phyloP scores from a whole-genome alignment of 2,888 invertebrate genomes.

The Ramazzottius varieornatus region DNA sequence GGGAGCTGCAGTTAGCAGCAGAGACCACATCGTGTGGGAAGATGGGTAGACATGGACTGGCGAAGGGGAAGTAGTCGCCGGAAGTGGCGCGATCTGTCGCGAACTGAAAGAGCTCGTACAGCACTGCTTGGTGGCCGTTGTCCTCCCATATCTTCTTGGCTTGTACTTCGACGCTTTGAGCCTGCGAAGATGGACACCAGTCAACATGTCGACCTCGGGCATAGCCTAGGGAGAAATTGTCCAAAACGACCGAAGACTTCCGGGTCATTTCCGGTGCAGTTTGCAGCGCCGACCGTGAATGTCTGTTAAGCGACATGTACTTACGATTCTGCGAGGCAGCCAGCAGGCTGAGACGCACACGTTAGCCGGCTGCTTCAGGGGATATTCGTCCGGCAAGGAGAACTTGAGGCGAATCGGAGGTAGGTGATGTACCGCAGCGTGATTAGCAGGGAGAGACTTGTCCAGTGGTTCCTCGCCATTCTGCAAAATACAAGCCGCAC shows the following conservation, averaged over 20 bases:
- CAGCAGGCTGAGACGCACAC: background rate
- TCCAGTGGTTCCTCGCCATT: too few relatives aligned
- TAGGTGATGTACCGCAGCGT: too few relatives aligned
- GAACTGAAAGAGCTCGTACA: constrained; percentile 6
- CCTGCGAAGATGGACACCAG: too few relatives aligned
- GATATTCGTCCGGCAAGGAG: background rate
- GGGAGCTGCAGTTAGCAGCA: background rate
- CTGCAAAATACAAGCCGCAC: too few relatives aligned
- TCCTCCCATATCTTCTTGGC: background rate
- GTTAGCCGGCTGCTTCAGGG: background rate
- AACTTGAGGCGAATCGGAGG: background rate
- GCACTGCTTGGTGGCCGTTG: background rate
- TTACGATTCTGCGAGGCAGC: background rate
- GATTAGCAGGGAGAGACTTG: too few relatives aligned
- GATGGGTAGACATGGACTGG: constrained; percentile 83
- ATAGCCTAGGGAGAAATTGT: too few relatives aligned
- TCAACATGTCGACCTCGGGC: too few relatives aligned
- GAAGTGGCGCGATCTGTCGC: constrained; percentile 24
- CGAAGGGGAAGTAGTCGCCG: constrained; percentile 19
- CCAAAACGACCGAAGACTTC: too few relatives aligned
- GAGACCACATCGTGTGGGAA: constrained; percentile 90
- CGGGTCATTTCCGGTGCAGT: too few relatives aligned
- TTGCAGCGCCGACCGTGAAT: too few relatives aligned
- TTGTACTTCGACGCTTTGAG: too few relatives aligned
- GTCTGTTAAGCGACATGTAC: background rate